phyloP scores from a whole-genome alignment of 2,113 vertebrate species.

The Ornithorhynchus anatinus region DNA sequence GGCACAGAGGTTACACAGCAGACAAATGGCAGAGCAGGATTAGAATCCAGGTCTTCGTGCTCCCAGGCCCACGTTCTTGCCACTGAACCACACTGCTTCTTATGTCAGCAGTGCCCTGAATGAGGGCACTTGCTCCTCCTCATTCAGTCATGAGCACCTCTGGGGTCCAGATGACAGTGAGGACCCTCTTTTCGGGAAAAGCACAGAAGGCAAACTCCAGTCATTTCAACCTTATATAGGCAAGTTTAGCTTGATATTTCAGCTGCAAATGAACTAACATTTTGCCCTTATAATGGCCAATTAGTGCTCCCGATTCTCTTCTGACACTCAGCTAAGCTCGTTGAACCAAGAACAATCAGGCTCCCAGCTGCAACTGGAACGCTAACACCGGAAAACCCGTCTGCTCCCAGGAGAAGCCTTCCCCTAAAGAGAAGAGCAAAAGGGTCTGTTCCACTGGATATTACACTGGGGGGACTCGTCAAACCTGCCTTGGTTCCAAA shows the following conservation, averaged over 20 bases:
- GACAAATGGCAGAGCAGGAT: no score
- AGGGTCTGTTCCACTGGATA: not conserved
- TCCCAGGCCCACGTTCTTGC: no score
- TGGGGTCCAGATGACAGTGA: no score
- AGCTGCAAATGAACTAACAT: not conserved
- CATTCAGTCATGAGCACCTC: no score
- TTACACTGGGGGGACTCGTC: slow-evolving; percentile 7
- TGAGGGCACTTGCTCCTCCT: no score
- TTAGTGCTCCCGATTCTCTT: not conserved
- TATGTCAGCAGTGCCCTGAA: no score
- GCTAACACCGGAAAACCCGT: not conserved
- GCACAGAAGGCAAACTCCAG: no score
- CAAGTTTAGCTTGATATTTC: not conserved
- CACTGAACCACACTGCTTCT: no score
- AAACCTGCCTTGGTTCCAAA: slow-evolving; percentile 30
- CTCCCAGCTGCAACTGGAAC: slow-evolving; percentile 4
- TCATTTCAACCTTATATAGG: slow-evolving; percentile 36
- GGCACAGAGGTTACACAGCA: no score
- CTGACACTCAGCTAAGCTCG: not conserved
- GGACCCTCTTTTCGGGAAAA: no score
- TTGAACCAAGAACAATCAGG: not conserved
- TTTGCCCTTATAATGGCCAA: not conserved
- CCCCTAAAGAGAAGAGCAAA: not conserved
- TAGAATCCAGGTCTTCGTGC: no score
- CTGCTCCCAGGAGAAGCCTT: not conserved